Base-by-base conservation (phyloP, 2,113 vertebrate species). In the Brachypteracias leptosomus region DNA sequence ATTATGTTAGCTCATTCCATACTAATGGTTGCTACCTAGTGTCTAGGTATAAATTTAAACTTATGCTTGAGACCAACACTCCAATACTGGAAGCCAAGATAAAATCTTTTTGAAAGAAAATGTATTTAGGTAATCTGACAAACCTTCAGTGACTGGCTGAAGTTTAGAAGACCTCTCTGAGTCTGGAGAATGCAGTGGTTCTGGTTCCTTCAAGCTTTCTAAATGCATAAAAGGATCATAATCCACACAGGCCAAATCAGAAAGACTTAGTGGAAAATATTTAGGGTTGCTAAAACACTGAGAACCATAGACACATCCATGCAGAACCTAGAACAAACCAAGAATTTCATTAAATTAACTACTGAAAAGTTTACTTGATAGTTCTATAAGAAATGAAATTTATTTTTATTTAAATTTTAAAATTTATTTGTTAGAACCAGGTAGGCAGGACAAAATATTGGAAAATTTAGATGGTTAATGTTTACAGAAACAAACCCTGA, bases 121-220 rank as follows among this genome's bases (percentile, higher is more conserved):
- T 35, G 25, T 47, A 95, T 85, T 72, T 54, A 90, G 57, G 54
- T 57, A 88, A 94, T 89, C 59, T 88, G 61, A 90, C 96, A 88
- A 97, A 99, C 99, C 99, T 98, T 99, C 99, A 44, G 99, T 99
- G 94, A 99, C 99, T 7, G 99, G 99, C 84, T 99, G 99, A 68
- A 99, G 98, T 97, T 99, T 99, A 96, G 98, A 98, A 95, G 99
- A 99, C 49, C 99, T 98, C 90, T 99, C 99, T 0, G 99, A 99
- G 96, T 99, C 99, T 11, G 99, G 99, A 90, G 99, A 99, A 96
- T 99, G 99, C n/a, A 99, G 98, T 16, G 99, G 99, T 94, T 99
- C 99, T 33, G 99, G 99, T 80, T 99, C 99, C 94, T 99, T 98
- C 82, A 99, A 97, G 96, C 97, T 99, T 98, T 99, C 99, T 95